Evolutionary conservation across 1,140 invertebrate species (phyloP).

Genomic region (Venturia canescens): DNA sequence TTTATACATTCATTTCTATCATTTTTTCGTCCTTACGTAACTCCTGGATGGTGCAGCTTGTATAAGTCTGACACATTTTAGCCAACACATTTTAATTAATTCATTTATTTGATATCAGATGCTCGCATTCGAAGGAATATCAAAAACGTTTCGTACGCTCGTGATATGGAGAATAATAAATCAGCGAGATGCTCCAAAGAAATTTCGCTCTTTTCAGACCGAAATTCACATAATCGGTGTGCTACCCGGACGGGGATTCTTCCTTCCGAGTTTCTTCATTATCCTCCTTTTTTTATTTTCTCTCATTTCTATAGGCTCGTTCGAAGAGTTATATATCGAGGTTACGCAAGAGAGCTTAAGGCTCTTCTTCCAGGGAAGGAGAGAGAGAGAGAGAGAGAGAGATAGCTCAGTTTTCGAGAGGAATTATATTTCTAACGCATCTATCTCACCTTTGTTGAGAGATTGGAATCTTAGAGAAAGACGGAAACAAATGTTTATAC

Average conservation of each 20-base stretch:
- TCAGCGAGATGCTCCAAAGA: no score
- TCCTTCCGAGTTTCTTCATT: background rate
- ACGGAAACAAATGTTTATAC: background rate
- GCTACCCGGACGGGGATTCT: background rate
- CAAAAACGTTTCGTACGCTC: no score
- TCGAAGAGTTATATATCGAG: background rate
- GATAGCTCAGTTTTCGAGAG: background rate
- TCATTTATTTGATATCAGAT: no score
- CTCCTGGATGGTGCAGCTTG: no score
- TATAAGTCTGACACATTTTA: no score
- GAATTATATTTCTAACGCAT: background rate
- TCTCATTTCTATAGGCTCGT: background rate
- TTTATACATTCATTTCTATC: no score
- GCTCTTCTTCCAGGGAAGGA: background rate
- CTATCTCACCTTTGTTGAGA: background rate
- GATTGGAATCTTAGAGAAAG: background rate
- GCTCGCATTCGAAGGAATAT: no score
- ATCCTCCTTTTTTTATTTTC: background rate
- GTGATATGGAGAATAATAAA: no score
- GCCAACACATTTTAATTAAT: no score
- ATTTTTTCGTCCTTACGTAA: no score
- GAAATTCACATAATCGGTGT: background rate
- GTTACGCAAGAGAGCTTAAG: background rate
- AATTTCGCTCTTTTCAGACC: no score
- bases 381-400: background rate